These are phyloP conservation scores for Blastobasis adustella DNA, from an alignment of 2,888 invertebrate genomes.

Conservation along the genomic window DNA sequence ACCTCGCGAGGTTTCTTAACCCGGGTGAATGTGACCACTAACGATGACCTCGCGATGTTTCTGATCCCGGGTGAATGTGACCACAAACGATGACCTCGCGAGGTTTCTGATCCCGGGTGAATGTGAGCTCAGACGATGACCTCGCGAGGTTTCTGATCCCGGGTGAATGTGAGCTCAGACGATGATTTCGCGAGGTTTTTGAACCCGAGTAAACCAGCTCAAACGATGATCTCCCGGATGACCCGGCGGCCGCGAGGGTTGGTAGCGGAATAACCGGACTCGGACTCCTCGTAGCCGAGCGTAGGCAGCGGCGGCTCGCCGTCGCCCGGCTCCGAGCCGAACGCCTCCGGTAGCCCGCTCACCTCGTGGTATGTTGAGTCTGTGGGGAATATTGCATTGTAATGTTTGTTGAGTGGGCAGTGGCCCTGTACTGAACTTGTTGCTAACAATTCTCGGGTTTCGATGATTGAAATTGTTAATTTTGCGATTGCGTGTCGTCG, in stretches of 20 bases:
- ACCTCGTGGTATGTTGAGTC: slow-evolving; percentile 96
- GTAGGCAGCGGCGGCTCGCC: slow-evolving; percentile 90
- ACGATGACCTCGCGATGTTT: slow-evolving; percentile 97
- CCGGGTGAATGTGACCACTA: slow-evolving; percentile 36
- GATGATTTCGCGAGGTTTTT: neutral
- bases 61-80: too few relatives aligned
- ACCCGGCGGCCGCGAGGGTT: slow-evolving; percentile 94
- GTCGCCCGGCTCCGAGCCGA: slow-evolving; percentile 82
- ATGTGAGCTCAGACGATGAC: too few relatives aligned
- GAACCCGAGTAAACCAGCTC: neutral
- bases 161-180: neutral
- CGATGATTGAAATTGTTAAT: too few relatives aligned
- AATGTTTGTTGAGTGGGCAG: too few relatives aligned
- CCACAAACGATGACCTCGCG: neutral
- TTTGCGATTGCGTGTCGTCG: too few relatives aligned
- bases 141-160: too few relatives aligned
- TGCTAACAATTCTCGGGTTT: too few relatives aligned
- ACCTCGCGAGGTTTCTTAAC: too few relatives aligned
- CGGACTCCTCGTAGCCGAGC: slow-evolving; percentile 94
- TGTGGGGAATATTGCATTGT: too few relatives aligned
- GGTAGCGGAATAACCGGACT: slow-evolving; percentile 95
- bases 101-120: too few relatives aligned
- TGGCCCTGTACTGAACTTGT: too few relatives aligned
- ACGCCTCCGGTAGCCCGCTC: slow-evolving; percentile 92
- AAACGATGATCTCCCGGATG: slow-evolving; percentile 95